Evolutionary conservation across 2,113 vertebrate species (phyloP).

Genomic region (Callionymus lyra): DNA sequence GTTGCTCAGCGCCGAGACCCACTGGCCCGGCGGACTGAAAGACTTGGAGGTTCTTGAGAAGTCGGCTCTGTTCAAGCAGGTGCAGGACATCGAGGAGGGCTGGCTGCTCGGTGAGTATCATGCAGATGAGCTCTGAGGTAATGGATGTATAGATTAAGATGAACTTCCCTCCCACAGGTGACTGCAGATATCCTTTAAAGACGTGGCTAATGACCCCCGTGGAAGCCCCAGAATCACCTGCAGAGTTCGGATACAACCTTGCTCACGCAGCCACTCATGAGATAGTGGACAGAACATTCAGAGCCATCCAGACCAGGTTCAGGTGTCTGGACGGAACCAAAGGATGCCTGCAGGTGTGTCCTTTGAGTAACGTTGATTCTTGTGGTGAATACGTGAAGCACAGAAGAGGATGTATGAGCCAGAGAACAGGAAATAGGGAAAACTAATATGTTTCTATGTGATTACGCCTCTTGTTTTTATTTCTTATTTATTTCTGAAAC

Average conservation of each 20-base stretch:
- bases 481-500: too few relatives aligned
- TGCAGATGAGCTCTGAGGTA: background rate
- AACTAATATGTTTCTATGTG: too few relatives aligned
- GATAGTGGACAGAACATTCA: constrained; percentile 80
- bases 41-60: constrained; percentile 73
- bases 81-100: constrained; percentile 70
- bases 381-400: too few relatives aligned
- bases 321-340: constrained; percentile 87
- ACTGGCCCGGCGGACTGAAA: constrained; percentile 81
- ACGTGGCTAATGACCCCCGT: constrained; percentile 92
- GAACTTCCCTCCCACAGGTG: constrained; percentile 63
- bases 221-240: constrained; percentile 73
- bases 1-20: constrained; percentile 82
- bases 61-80: constrained; percentile 69
- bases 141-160: background rate
- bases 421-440: too few relatives aligned
- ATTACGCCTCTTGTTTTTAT: too few relatives aligned
- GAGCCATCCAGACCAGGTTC: constrained; percentile 82
- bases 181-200: constrained; percentile 75
- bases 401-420: too few relatives aligned
- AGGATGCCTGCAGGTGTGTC: constrained; percentile 72
- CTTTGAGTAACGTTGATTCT: background rate
- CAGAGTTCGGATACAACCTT: constrained; percentile 83
- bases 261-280: constrained; percentile 81
- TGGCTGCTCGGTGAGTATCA: constrained; percentile 82